Evolutionary conservation across 1,140 invertebrate genomes (phyloP).

Genomic region (Uloborus diversus): DNA sequence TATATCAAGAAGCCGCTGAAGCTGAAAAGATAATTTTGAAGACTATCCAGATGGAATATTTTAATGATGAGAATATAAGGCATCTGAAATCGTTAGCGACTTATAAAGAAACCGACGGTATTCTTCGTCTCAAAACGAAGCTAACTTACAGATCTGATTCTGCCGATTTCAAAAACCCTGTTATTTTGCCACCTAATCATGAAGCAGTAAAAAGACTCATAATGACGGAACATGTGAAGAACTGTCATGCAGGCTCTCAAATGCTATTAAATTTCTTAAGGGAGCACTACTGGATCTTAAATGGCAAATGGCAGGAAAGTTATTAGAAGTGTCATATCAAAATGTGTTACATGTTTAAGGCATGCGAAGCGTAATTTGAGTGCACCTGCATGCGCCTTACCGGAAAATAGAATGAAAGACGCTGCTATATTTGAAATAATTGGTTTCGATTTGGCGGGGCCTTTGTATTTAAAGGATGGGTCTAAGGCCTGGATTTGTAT

Average conservation of each 20-base stretch:
- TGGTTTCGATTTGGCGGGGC: not conserved
- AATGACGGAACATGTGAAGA: not conserved
- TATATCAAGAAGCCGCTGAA: not conserved
- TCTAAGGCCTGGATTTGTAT: constrained; percentile 65
- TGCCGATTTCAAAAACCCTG: not conserved
- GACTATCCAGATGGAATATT: not conserved
- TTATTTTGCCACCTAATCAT: constrained; percentile 6
- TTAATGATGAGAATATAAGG: not conserved
- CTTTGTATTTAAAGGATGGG: constrained; percentile 61
- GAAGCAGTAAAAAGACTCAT: not conserved
- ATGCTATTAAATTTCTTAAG: not conserved
- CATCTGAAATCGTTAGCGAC: not conserved
- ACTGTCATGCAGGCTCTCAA: not conserved
- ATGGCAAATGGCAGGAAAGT: not conserved
- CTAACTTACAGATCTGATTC: not conserved
- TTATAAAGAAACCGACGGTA: not conserved
- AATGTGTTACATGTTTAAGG: not conserved
- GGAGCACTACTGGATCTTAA: constrained; percentile 20
- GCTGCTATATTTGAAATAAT: not conserved
- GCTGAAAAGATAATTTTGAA: not conserved
- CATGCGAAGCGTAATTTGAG: not conserved
- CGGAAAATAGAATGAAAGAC: constrained; percentile 4
- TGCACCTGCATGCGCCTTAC: not conserved
- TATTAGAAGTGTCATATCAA: not conserved
- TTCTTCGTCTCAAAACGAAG: not conserved